Conservation (phyloP, 2,113 vertebrate genomes). For the Scortum barcoo region DNA sequence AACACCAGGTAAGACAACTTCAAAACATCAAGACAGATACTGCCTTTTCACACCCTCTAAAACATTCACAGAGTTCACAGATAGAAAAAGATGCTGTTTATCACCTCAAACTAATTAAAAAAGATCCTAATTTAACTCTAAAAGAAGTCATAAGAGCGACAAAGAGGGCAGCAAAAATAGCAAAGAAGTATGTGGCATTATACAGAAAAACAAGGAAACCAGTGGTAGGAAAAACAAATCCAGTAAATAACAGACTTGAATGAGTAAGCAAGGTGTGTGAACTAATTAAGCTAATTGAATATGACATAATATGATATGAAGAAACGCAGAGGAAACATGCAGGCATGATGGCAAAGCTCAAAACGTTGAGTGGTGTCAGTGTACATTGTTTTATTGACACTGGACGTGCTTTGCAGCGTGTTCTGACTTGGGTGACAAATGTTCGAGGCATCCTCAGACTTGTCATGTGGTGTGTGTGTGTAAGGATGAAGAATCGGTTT, state of each 20-base stretch:
- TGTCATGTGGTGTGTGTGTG: background rate
- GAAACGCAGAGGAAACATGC: constrained; percentile 16
- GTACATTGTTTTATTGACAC: constrained; percentile 32
- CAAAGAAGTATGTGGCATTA: background rate
- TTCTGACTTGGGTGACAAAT: constrained; percentile 14
- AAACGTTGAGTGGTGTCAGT: constrained; percentile 6
- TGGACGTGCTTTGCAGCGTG: background rate
- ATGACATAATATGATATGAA: constrained; percentile 72
- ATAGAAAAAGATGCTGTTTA: constrained; percentile 89
- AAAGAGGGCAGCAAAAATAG: background rate
- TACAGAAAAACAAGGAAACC: constrained; percentile 5
- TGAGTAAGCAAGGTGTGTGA: constrained; percentile 83
- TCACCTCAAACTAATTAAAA: constrained; percentile 70
- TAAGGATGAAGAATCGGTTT: constrained; percentile 42
- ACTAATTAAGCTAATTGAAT: constrained; percentile 41
- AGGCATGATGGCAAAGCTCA: background rate
- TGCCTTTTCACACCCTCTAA: constrained; percentile 31
- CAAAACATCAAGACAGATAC: background rate
- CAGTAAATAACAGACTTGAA: constrained; percentile 85
- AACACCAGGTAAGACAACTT: background rate
- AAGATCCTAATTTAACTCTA: background rate
- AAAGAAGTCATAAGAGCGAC: background rate
- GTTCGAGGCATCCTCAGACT: background rate
- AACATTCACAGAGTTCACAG: constrained; percentile 85
- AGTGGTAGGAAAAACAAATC: constrained; percentile 45